Conservation (phyloP, 2,888 invertebrate species). For the Pemphredon lugubris region DNA sequence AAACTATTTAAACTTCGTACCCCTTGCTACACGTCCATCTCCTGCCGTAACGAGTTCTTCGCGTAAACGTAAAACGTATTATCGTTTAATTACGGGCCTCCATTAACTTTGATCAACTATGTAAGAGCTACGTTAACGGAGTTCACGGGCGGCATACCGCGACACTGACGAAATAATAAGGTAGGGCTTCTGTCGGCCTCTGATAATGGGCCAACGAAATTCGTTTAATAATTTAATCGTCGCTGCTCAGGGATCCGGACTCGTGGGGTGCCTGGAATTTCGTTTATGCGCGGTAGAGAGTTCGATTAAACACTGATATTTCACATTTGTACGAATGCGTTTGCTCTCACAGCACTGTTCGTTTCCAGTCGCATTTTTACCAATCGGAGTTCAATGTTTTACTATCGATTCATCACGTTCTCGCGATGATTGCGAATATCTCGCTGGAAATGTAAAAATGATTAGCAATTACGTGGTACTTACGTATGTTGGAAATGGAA, state of each 20-base stretch:
- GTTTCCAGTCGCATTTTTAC: too few relatives aligned
- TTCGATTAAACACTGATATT: conserved; percentile 38
- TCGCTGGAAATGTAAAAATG: too few relatives aligned
- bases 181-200: conserved; percentile 15
- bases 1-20: too few relatives aligned
- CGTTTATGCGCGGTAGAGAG: conserved; percentile 23
- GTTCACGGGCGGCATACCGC: conserved; percentile 16
- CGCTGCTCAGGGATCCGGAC: conserved; percentile 4
- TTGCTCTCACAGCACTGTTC: too few relatives aligned
- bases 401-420: too few relatives aligned
- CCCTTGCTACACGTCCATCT: too few relatives aligned
- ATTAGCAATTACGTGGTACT: too few relatives aligned
- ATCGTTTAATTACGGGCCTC: conserved; percentile 43
- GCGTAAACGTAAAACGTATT: conserved; percentile 43
- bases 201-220: conserved; percentile 45
- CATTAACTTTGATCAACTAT: conserved; percentile 53
- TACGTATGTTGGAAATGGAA: too few relatives aligned
- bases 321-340: not conserved
- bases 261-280: conserved; percentile 34
- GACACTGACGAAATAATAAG: conserved; percentile 55
- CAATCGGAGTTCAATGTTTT: too few relatives aligned
- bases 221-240: conserved; percentile 48
- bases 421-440: too few relatives aligned
- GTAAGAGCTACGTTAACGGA: conserved; percentile 41
- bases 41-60: not conserved